These are phyloP conservation scores for Mastacembelus armatus DNA, from an alignment of 2,797 vertebrate genomes.

Conservation along the genomic window DNA sequence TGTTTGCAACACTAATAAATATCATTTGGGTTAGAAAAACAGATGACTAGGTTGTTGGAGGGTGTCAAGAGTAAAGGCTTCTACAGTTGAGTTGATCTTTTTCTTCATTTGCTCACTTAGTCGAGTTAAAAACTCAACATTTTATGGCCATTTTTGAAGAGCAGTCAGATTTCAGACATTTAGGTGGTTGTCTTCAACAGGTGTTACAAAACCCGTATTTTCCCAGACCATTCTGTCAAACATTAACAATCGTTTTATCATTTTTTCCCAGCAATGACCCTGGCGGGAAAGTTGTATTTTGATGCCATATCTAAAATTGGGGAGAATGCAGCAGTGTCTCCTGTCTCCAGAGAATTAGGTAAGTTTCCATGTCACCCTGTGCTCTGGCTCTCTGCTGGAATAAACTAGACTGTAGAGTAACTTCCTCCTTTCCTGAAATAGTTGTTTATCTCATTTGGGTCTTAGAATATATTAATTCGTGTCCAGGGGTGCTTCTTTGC, in stretches of 20 bases:
- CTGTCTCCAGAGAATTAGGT: constrained; percentile 96
- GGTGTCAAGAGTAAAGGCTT: neutral
- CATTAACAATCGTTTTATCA: constrained; percentile 49
- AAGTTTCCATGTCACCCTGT: constrained; percentile 72
- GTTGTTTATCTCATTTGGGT: constrained; percentile 13
- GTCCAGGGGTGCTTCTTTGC: neutral
- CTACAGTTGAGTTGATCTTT: neutral
- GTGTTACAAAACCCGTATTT: neutral
- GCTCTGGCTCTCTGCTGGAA: constrained; percentile 25
- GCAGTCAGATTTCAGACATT: too few relatives aligned
- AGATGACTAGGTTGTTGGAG: neutral
- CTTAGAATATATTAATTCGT: constrained; percentile 1
- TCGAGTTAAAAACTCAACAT: neutral
- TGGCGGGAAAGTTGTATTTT: constrained; percentile 95
- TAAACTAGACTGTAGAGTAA: constrained; percentile 9
- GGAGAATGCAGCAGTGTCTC: constrained; percentile 92
- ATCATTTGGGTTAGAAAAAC: constrained; percentile 8
- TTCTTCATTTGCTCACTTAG: too few relatives aligned
- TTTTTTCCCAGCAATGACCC: constrained; percentile 89
- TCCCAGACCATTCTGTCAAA: constrained; percentile 21
- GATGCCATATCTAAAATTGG: constrained; percentile 96
- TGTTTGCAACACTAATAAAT: neutral
- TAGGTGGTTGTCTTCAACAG: constrained; percentile 8
- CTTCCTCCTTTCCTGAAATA: neutral
- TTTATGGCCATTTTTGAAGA: neutral